Evolutionary conservation across 2,888 invertebrate genomes (phyloP), one percentile per base, ranked within the genome.

Genomic region (Cantharis nigra): DNA sequence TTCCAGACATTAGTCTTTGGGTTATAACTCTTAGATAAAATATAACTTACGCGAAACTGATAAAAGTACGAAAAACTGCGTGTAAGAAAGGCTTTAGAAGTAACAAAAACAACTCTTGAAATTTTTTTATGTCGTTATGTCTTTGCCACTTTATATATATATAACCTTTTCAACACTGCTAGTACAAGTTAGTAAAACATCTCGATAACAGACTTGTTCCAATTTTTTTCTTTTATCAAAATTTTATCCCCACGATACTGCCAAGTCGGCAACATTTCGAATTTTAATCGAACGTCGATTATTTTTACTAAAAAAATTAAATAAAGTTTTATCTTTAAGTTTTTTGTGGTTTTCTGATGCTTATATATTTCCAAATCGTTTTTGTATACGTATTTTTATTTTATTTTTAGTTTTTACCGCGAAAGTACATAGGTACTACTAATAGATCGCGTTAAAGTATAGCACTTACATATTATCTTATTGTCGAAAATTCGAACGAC

Each of bases 1-100:
- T 81, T 79, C 78, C 79, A 80, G 78, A 79, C 80, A 81, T 81
- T 80, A 79, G 74, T 80, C 80, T 78, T 78, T 69, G 71, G 74
- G 69, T 71, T 70, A 74, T 74, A 77, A 77, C 75, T 69, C 70
- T 72, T 69, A 73, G 80, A 81, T 80, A 80, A 81, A 81, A 79
- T 79, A 81, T 80, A 79, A 81, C 76, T 81, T 81, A 81, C 79
- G 76, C 74, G 73, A 63, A 78, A 75, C 78, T 74, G 78, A 78
- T 78, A 74, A 69, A 71, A 63, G 69, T 49, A n/a, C 28, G 63
- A 71, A 78, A 78, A 78, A 75, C 23, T 75, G 16, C 14, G 69
- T 74, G 74, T 20, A 74, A 64, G 69, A 26, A 70, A 62, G 67
- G 70, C 23, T 71, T 65, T 71, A 26, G 26, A 11, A 64, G 26